Evolutionary conservation across 2,888 invertebrate species (phyloP), one percentile per base, ranked within the genome.

Genomic region (Aphelenchoides bicaudatus): DNA sequence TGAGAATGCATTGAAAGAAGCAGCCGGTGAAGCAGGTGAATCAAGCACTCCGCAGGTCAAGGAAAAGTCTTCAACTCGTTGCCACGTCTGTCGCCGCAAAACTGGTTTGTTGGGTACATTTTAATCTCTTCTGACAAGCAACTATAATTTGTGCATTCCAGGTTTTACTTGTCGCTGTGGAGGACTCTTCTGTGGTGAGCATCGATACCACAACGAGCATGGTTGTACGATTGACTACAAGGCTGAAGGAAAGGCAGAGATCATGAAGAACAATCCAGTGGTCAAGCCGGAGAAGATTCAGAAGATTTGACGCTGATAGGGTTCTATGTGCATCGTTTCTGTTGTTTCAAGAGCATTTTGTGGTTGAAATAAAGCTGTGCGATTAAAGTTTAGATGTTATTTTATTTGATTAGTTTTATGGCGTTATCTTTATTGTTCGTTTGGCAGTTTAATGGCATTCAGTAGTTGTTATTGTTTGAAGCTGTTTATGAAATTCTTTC

Each of bases 101-200:
- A 92, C 98, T 83, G 96, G 96, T 81, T 86, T 98, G 80, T 96
- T 96, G 85, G 96, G 96, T 94, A 81, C 84, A 84, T 72, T 31
- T 19, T 4, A 28, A 52, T 13, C 6, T 5, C 29, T 25, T 34
- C 8, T 34, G 38, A n/a, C n/a, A n/a, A n/a, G n/a, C n/a, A n/a
- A n/a, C n/a, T n/a, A n/a, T n/a, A n/a, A n/a, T n/a, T n/a, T n/a
- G n/a, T n/a, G n/a, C n/a, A n/a, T n/a, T n/a, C n/a, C 83, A 96
- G 96, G 96, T 82, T 96, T 96, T 84, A 88, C 91, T 84, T 96
- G 96, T 85, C 89, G 96, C 81, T 96, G 96, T 85, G 94, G 94
- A 75, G 94, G 94, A 75, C 85, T 94, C 78, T 96, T 88, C 85
- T 96, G 96, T 85, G 89, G 91, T 80, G 88, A 91, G 83, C 96